Evolutionary conservation across 2,113 vertebrate genomes (phyloP), one percentile per base, ranked within the genome.

Genomic region (Larimichthys polyactis): DNA sequence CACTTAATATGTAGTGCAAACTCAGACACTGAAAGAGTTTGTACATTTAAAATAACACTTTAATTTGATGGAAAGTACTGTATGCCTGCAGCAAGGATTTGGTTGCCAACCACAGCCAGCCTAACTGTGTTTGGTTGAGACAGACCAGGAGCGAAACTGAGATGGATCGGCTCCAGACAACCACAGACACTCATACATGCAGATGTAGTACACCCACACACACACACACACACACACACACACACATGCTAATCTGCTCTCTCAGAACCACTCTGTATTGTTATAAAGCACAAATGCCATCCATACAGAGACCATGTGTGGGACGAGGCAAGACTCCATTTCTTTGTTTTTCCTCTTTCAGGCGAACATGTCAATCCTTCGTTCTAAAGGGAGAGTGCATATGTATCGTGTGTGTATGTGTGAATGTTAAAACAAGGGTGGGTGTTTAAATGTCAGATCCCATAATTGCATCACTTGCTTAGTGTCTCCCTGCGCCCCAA

Each of bases 391-490:
- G 66, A 79, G 52, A 58, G 52, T 76, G 66, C 63, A 32, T 64
- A 64, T 15, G 12, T 82, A 57, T 73, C 9, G 59, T 77, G 72
- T 79, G 68, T 86, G 59, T 68, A 55, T 69, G 58, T 76, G 69
- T 76, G 27, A 68, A 76, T 54, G 68, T 80, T 71, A 66, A 90
- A 82, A 84, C 69, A 60, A 77, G 63, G 43, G 88, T 90, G 86
- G 86, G 84, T 74, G 90, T 80, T 90, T 86, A 90, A 87, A 87
- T 87, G 89, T 90, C 90, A 92, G 65, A 89, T 88, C 68, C 78
- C 71, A 84, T 90, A 86, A 91, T 90, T 92, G 80, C 88, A 65
- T 89, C 69, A 81, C 70, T 86, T 82, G 68, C 89, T 87, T 87
- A 57, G 52, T 27, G 72, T 90, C 77, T 87, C 55, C 24, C 52